Base-by-base conservation (phyloP, 2,113 vertebrate genomes). In the Gorsachius goisagi region DNA sequence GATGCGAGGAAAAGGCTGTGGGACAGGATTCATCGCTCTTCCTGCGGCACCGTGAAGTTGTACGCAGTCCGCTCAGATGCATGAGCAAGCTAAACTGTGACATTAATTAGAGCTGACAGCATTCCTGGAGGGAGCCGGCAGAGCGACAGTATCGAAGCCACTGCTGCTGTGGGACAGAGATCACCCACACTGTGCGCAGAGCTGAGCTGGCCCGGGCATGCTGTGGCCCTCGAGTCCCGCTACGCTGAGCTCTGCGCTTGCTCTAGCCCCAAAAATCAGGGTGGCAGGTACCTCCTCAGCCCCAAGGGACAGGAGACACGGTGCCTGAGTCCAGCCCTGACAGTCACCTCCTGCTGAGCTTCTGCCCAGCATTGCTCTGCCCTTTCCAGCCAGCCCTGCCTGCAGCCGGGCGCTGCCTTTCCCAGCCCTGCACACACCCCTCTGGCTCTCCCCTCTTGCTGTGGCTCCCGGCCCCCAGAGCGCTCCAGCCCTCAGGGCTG, bases 81-180 rank as follows among this genome's bases (percentile, higher is more conserved):
- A 56, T 45, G 49, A 94, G 76, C 91, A 89, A 91, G 89, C 84
- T 94, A 56, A 84, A 78, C 33, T n/a, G 77, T 92, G 93, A 97
- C 60, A 45, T 64, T 96, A 89, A 97, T 95, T 82, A 59, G 62
- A 85, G 66, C 80, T 87, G 96, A 96, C 95, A 89, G 84, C 2
- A 1, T 71, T 94, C 91, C 87, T 91, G 73, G 84, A 90, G 93
- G 91, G 84, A 96, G 52, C 50, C 4, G 7, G 88, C 89, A 87
- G 77, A 95, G 73, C 26, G 5, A 41, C 60, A 77, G 86, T 16
- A 2, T 47, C 4, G 6, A 86, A 93, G 85, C 76, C 3, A 5
- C 82, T 64, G 92, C 49, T 93, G 58, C 83, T 73, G 59, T 53
- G 74, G 32, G 39, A 85, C 3, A 3, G 33, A 12, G 20, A 64